These are phyloP conservation scores for Hymenochirus boettgeri DNA, from an alignment of 2,113 vertebrate genomes.

Conservation along the genomic window DNA sequence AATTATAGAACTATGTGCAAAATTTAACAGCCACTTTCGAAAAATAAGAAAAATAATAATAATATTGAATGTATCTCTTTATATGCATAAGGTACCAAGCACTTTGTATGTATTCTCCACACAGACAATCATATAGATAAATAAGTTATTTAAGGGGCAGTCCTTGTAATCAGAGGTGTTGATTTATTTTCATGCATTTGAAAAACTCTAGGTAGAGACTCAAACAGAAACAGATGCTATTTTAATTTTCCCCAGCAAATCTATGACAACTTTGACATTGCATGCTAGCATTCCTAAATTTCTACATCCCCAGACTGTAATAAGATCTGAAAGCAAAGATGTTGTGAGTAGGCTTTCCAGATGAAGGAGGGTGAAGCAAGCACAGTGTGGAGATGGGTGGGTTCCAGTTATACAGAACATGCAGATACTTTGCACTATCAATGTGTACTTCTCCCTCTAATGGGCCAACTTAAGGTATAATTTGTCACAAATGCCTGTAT, in stretches of 20 bases:
- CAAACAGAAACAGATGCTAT: slow-evolving; percentile 41
- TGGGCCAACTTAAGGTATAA: slow-evolving; percentile 9
- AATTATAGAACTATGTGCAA: no score
- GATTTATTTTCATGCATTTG: slow-evolving; percentile 5
- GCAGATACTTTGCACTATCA: slow-evolving; percentile 29
- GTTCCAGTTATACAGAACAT: slow-evolving; percentile 24
- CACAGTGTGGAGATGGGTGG: slow-evolving; percentile 18
- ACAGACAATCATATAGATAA: not conserved
- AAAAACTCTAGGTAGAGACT: slow-evolving; percentile 12
- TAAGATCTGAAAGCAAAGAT: slow-evolving; percentile 39
- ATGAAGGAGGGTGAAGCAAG: slow-evolving; percentile 16
- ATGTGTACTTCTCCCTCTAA: slow-evolving; percentile 24
- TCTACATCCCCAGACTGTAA: slow-evolving; percentile 28
- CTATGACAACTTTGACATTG: slow-evolving; percentile 27
- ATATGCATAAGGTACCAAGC: not conserved
- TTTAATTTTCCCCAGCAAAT: slow-evolving; percentile 26
- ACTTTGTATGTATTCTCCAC: no score
- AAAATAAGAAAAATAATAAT: no score
- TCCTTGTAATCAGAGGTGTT: slow-evolving; percentile 1
- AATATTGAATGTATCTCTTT: no score
- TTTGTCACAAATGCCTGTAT: slow-evolving; percentile 35
- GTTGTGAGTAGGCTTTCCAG: slow-evolving; percentile 33
- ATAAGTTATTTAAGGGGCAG: not conserved
- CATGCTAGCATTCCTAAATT: slow-evolving; percentile 14
- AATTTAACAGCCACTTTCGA: no score